A percentile compares a stretch with the other conserved stretches of the same genome.
Conservation (phyloP, 2,888 invertebrate genomes). For the Acleris sparsana region DNA sequence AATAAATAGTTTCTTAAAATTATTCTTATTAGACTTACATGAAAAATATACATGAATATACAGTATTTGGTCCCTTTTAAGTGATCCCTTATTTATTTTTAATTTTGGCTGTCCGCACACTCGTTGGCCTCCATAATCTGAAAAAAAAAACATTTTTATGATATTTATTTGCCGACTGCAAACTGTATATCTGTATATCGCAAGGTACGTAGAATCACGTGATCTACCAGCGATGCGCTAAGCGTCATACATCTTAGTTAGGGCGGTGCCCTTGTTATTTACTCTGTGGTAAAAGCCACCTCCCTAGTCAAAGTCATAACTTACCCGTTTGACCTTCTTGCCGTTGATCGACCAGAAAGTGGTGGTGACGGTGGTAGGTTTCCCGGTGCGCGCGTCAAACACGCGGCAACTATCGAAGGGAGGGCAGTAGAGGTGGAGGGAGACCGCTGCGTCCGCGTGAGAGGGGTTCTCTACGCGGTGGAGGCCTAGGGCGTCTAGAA, state of each 20-base stretch:
- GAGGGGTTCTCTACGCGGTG: slow-evolving; percentile 98
- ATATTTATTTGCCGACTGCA: too few relatives aligned
- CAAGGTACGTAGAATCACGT: too few relatives aligned
- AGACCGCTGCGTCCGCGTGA: slow-evolving; percentile 93
- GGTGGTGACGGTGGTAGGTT: slow-evolving; percentile 85
- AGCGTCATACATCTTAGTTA: too few relatives aligned
- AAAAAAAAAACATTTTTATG: slow-evolving; percentile 40
- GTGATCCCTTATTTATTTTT: slow-evolving; percentile 19
- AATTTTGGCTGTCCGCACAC: slow-evolving; percentile 55
- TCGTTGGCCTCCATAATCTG: slow-evolving; percentile 62
- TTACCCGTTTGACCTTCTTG: slow-evolving; percentile 87
- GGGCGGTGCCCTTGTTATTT: too few relatives aligned
- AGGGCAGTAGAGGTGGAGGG: slow-evolving; percentile 97
- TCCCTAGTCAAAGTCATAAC: slow-evolving; percentile 38
- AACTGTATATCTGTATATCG: too few relatives aligned
- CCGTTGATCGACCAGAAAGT: slow-evolving; percentile 98
- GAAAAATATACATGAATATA: slow-evolving; percentile 1
- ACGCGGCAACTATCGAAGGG: slow-evolving; percentile 94
- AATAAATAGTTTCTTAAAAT: slow-evolving; percentile 31
- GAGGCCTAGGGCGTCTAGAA: slow-evolving; percentile 94
- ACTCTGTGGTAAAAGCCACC: too few relatives aligned
- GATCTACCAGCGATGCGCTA: too few relatives aligned
- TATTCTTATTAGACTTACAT: slow-evolving; percentile 3
- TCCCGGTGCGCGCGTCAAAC: slow-evolving; percentile 96
- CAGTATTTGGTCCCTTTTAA: slow-evolving; percentile 25